Base-by-base conservation (phyloP, 2,797 vertebrate genomes). In the Pseudopleuronectes americanus region DNA sequence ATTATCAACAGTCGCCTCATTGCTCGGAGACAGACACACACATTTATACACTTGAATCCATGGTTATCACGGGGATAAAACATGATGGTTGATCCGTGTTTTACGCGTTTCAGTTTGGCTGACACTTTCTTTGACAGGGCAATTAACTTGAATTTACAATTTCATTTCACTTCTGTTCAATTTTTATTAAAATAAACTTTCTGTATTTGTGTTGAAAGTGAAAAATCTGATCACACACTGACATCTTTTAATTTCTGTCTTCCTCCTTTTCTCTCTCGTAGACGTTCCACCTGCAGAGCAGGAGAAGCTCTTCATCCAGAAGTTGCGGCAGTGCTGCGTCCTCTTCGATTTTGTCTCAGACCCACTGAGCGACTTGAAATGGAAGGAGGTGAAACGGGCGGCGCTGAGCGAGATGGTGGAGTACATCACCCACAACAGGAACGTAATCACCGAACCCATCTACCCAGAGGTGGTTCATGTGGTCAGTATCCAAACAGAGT, bases 381-480 rank as follows among this genome's bases (percentile, higher is more conserved):
- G 97, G 98, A 99, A 99, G 92, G 98, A 99, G 90, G 97, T 99
- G 83, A 99, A 99, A 71, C 92, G 98, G 79, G 97, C 97, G 6
- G 98, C 97, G 12, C 91, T 99, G 64, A 99, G 97, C 90, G 98
- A 99, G 91, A 99, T 99, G 98, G 98, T 99, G 88, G 98, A 99
- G 82, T 99, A 97, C 72, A 98, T 99, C 93, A 99, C 97, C 59
- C 98, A 99, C 85, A 98, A 97, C 89, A 94, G 97, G 74, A 99
- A 97, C 23, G 97, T 99, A 87, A 97, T 99, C 93, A 99, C 98
- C 1, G 97, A 99, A 76, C 97, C 97, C 57, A 96, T 99, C 91
- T 99, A 99, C 91, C 98, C 98, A 4, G 98, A 99, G 91, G 97
- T 98, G 89, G 98, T 99, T 67, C 98, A 99, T 84, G 93, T 99